phyloP scores from a whole-genome alignment of 2,888 invertebrate species.

The Tuta absoluta region DNA sequence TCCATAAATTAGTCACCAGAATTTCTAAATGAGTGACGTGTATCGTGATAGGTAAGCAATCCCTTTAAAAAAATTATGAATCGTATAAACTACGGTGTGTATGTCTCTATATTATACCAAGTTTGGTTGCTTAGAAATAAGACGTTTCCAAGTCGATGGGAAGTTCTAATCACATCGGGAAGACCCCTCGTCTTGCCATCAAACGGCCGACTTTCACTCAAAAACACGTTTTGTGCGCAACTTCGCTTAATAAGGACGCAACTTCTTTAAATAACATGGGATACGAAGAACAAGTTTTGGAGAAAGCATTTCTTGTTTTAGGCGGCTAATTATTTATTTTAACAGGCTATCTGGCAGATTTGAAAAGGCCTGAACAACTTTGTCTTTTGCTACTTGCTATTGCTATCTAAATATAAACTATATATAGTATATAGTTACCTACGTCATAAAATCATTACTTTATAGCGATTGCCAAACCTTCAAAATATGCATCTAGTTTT shows the following conservation, averaged over 20 bases:
- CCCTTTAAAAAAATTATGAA: not conserved
- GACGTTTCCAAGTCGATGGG: not conserved
- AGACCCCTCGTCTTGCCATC: constrained; percentile 39
- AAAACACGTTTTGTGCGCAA: constrained; percentile 56
- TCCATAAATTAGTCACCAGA: too few relatives aligned
- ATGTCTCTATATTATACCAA: not conserved
- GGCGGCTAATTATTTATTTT: too few relatives aligned
- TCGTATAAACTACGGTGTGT: not conserved
- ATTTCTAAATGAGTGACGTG: too few relatives aligned
- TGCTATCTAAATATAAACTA: too few relatives aligned
- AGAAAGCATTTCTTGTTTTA: not conserved
- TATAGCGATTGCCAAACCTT: too few relatives aligned
- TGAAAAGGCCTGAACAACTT: too few relatives aligned
- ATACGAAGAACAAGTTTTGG: not conserved
- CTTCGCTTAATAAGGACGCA: constrained; percentile 72
- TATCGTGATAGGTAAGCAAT: not conserved
- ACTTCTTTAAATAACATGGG: constrained; percentile 41
- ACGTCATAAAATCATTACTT: too few relatives aligned
- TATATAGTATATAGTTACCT: too few relatives aligned
- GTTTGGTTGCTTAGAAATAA: constrained; percentile 5
- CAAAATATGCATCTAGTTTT: too few relatives aligned
- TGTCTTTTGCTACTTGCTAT: too few relatives aligned
- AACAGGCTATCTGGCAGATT: too few relatives aligned
- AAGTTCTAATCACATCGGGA: constrained; percentile 4
- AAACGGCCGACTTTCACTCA: constrained; percentile 16